Evolutionary conservation across 1,140 invertebrate species (phyloP).

Genomic region (Tetramorium parvispinum): DNA sequence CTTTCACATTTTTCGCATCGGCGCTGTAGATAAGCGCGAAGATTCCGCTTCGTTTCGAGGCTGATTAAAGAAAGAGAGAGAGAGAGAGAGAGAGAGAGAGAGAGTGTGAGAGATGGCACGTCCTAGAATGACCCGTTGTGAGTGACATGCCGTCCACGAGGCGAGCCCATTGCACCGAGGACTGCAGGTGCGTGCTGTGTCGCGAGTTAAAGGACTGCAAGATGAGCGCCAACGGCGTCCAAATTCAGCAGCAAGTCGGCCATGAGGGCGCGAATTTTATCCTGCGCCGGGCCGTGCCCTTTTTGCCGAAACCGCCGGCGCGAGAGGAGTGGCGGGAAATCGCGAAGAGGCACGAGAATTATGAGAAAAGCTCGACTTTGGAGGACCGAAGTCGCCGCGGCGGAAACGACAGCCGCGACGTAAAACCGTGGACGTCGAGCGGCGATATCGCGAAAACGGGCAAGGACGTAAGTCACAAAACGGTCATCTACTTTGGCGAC

Average conservation of each 20-base stretch:
- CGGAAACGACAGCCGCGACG: slow-evolving; percentile 63
- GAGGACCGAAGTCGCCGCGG: slow-evolving; percentile 72
- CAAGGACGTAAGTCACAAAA: slow-evolving; percentile 87
- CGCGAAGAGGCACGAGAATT: slow-evolving; percentile 82
- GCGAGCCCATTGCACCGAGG: slow-evolving; percentile 62
- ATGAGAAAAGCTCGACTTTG: slow-evolving; percentile 82
- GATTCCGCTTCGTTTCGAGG: neutral
- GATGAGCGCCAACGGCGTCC: slow-evolving; percentile 37
- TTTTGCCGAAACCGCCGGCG: slow-evolving; percentile 80
- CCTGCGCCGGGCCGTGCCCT: slow-evolving; percentile 86
- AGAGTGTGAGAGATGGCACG: too few species aligned
- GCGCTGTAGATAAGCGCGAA: neutral
- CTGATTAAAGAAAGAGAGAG: neutral
- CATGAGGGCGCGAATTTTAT: slow-evolving; percentile 87
- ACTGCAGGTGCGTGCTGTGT: slow-evolving; percentile 87
- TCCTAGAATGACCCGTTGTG: slow-evolving; percentile 18
- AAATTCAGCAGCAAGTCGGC: neutral
- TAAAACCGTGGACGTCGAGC: neutral
- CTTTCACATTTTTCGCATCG: slow-evolving; percentile 5
- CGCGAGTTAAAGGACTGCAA: slow-evolving; percentile 86
- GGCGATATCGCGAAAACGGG: slow-evolving; percentile 76
- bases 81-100: too few species aligned
- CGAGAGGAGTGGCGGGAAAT: slow-evolving; percentile 86
- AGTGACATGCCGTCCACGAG: slow-evolving; percentile 60
- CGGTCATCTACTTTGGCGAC: slow-evolving; percentile 90